Conservation (phyloP, 2,113 vertebrate species). For the Rhinoderma darwinii region DNA sequence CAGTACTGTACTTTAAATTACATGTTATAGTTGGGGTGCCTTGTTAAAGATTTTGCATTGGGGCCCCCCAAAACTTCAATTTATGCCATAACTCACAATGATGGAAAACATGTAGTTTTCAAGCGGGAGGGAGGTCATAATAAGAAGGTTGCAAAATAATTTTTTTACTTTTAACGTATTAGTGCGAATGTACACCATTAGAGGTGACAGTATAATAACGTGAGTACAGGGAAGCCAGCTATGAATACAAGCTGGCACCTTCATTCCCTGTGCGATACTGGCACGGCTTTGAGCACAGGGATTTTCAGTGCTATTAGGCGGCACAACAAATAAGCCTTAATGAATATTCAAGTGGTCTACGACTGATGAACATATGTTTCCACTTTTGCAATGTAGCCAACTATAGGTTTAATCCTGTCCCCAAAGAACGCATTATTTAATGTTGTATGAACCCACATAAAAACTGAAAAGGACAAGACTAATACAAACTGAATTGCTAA, state of each 20-base stretch:
- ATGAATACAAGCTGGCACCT: neutral
- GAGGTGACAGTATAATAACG: neutral
- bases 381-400: neutral
- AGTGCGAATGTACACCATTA: neutral
- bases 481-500: constrained; percentile 10
- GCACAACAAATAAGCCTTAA: neutral
- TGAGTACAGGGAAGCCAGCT: neutral
- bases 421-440: neutral
- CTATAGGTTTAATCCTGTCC: constrained; percentile 33
- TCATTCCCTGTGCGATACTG: neutral
- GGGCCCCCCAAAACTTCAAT: too few species aligned
- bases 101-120: too few species aligned
- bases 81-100: too few species aligned
- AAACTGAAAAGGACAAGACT: constrained; percentile 4
- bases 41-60: too few species aligned
- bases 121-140: neutral
- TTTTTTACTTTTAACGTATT: neutral
- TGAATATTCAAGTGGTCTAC: constrained; percentile 1
- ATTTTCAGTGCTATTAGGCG: neutral
- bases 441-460: neutral
- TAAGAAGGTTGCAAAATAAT: neutral
- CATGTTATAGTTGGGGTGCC: too few species aligned
- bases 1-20: too few species aligned
- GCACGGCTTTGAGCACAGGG: neutral
- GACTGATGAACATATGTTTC: neutral